Conservation (phyloP, 1,140 invertebrate genomes). For the Plutomurus gul region DNA sequence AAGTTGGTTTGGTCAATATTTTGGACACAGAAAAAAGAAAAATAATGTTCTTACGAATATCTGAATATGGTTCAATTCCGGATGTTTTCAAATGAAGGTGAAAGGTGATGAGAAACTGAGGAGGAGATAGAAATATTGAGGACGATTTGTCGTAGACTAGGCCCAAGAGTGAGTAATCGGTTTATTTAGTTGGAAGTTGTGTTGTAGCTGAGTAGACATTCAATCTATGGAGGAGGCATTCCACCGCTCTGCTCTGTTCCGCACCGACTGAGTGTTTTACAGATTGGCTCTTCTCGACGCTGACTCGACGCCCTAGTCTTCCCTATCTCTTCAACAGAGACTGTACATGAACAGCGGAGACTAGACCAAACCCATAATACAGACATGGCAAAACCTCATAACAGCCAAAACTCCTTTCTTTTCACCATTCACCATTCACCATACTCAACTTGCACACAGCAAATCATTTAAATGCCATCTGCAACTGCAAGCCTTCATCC, state of each 20-base stretch:
- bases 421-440: too few species aligned
- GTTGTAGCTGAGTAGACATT: not conserved
- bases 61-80: not conserved
- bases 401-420: too few species aligned
- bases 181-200: not conserved
- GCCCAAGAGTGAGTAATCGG: constrained; percentile 25
- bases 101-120: not conserved
- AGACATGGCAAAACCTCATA: too few species aligned
- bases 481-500: too few species aligned
- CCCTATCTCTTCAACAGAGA: not conserved
- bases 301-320: not conserved
- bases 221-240: not conserved
- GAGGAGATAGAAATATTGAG: not conserved
- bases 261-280: not conserved
- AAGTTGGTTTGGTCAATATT: not conserved
- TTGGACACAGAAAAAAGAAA: not conserved
- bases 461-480: too few species aligned
- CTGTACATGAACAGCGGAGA: too few species aligned
- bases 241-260: not conserved
- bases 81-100: not conserved
- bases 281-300: not conserved
- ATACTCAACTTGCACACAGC: too few species aligned
- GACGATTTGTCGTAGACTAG: not conserved
- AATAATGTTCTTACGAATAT: not conserved
- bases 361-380: too few species aligned